phyloP scores from a whole-genome alignment of 2,888 invertebrate genomes.

The Archips crataeganus region DNA sequence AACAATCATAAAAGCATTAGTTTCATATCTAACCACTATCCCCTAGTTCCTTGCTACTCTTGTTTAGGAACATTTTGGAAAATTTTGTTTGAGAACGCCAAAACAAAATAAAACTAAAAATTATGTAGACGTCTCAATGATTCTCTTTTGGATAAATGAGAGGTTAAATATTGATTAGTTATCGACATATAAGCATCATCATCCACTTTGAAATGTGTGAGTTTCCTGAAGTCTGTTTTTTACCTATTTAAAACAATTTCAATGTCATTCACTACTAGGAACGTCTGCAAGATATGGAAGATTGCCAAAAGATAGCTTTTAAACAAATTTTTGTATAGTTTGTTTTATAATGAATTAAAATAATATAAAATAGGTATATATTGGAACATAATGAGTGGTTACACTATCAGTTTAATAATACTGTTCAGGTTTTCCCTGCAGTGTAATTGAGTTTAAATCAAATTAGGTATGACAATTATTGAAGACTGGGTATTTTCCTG shows the following conservation, averaged over 20 bases:
- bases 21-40: no score
- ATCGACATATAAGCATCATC: no score
- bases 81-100: no score
- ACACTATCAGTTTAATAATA: not conserved
- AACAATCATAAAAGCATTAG: no score
- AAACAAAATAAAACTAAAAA: no score
- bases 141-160: no score
- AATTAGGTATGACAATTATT: not conserved
- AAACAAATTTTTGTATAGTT: not conserved
- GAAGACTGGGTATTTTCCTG: not conserved
- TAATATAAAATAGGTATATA: not conserved
- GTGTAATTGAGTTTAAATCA: not conserved
- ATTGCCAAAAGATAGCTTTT: not conserved
- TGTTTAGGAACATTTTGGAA: no score
- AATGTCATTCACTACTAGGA: not conserved
- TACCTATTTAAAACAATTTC: not conserved
- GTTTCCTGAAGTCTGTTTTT: no score
- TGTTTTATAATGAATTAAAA: not conserved
- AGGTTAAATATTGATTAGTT: no score
- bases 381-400: not conserved
- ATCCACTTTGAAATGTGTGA: no score
- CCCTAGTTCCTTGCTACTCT: no score
- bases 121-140: no score
- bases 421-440: not conserved
- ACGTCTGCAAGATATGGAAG: constrained; percentile 3